These are phyloP conservation scores for Hestina assimilis DNA, from an alignment of 1,140 invertebrate genomes.

Conservation along the genomic window DNA sequence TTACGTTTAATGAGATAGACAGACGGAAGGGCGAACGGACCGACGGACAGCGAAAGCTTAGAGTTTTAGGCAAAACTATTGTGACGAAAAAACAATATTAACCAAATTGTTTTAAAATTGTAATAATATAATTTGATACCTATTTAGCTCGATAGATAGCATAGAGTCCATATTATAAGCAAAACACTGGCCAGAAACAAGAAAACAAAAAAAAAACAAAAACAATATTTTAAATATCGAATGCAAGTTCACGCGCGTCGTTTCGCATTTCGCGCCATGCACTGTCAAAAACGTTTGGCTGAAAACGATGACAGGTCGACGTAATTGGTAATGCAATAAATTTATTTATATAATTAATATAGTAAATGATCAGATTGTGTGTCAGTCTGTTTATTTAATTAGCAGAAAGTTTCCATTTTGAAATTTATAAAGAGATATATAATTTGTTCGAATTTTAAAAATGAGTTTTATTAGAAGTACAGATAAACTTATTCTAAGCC, in stretches of 20 bases:
- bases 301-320: slow-evolving; percentile 35
- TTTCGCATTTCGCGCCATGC: slow-evolving; percentile 38
- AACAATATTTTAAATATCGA: slow-evolving; percentile 34
- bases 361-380: background rate
- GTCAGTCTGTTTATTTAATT: background rate
- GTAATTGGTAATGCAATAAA: slow-evolving; percentile 34
- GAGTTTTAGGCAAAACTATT: too few relatives aligned
- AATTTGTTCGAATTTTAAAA: too few relatives aligned
- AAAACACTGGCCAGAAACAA: slow-evolving; percentile 36
- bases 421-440: too few relatives aligned
- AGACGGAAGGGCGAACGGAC: too few relatives aligned
- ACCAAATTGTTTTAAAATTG: background rate
- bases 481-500: too few relatives aligned
- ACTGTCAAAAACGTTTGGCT: slow-evolving; percentile 43
- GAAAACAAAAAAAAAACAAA: slow-evolving; percentile 8
- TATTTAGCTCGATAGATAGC: too few relatives aligned
- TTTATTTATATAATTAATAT: slow-evolving; percentile 7
- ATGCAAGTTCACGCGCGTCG: slow-evolving; percentile 34
- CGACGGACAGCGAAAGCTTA: too few relatives aligned
- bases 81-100: too few relatives aligned
- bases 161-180: slow-evolving; percentile 3
- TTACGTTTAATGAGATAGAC: too few relatives aligned
- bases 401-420: background rate
- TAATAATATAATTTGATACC: too few relatives aligned
- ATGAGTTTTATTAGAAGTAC: too few relatives aligned